A percentile compares a stretch with the other conserved stretches of the same genome.
Conservation (phyloP, 2,113 vertebrate genomes). For the Dascyllus trimaculatus region DNA sequence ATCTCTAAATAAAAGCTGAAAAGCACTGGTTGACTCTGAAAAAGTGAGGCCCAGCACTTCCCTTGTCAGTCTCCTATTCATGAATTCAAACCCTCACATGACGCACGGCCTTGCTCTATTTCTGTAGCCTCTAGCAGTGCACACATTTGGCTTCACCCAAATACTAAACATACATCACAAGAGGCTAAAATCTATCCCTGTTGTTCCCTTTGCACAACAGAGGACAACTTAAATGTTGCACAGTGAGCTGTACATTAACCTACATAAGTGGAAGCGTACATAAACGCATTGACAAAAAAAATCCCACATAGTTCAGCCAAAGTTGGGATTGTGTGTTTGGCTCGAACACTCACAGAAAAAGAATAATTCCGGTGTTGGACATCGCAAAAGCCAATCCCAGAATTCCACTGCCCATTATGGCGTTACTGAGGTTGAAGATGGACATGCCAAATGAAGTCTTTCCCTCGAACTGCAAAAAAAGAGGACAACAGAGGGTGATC, state of each 20-base stretch:
- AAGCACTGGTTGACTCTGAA: not conserved
- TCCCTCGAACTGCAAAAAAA: conserved; percentile 85
- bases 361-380: conserved; percentile 89
- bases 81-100: conserved; percentile 14
- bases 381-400: conserved; percentile 89
- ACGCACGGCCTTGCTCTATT: conserved; percentile 8
- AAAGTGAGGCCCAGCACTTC: not conserved
- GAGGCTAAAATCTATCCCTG: not conserved
- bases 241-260: not conserved
- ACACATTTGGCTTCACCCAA: not conserved
- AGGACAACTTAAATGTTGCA: not conserved
- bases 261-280: not conserved
- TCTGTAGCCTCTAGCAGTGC: conserved; percentile 6
- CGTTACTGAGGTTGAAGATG: conserved; percentile 91
- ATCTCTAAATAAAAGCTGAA: not conserved
- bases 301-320: not conserved
- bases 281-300: not conserved
- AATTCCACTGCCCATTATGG: conserved; percentile 92
- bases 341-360: conserved; percentile 88
- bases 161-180: conserved; percentile 25
- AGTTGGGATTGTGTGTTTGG: conserved; percentile 6
- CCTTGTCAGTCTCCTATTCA: not conserved
- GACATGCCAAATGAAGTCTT: conserved; percentile 92
- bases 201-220: not conserved
- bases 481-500: not conserved